A percentile compares a stretch with the other conserved stretches of the same genome.
phyloP scores from a whole-genome alignment of 2,113 vertebrate genomes.

The Daphoenositta chrysoptera region DNA sequence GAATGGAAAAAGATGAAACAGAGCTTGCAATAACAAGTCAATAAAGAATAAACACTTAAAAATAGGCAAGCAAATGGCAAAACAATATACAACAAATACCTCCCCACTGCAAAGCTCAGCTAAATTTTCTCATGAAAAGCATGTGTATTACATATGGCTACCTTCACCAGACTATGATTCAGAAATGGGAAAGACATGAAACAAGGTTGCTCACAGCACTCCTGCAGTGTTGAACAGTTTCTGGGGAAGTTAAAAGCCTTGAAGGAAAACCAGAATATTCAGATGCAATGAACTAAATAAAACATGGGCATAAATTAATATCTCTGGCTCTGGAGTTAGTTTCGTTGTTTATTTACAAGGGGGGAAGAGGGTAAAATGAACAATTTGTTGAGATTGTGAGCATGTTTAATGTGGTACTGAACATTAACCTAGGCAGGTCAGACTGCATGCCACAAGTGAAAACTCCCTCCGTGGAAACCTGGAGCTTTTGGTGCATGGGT shows the following conservation, averaged over 20 bases:
- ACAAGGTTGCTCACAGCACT: neutral
- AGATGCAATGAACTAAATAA: neutral
- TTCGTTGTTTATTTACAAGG: neutral
- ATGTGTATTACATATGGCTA: neutral
- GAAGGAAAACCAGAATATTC: neutral
- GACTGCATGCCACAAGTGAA: neutral
- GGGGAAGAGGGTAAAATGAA: neutral
- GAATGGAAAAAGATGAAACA: neutral
- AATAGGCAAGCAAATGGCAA: neutral
- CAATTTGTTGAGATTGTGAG: neutral
- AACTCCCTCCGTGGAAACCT: neutral
- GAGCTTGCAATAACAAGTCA: neutral
- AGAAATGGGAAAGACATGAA: constrained; percentile 19
- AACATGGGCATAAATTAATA: neutral
- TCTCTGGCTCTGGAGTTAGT: neutral
- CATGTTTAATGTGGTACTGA: neutral
- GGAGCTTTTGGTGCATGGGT: neutral
- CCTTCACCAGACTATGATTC: neutral
- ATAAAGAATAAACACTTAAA: neutral
- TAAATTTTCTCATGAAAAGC: neutral
- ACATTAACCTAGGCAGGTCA: neutral
- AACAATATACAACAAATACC: neutral
- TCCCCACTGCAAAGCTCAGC: neutral
- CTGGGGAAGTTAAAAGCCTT: neutral
- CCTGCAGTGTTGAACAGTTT: neutral